These are phyloP conservation scores for Hyperoplus immaculatus DNA, from an alignment of 2,797 vertebrate genomes.

Conservation along the genomic window DNA sequence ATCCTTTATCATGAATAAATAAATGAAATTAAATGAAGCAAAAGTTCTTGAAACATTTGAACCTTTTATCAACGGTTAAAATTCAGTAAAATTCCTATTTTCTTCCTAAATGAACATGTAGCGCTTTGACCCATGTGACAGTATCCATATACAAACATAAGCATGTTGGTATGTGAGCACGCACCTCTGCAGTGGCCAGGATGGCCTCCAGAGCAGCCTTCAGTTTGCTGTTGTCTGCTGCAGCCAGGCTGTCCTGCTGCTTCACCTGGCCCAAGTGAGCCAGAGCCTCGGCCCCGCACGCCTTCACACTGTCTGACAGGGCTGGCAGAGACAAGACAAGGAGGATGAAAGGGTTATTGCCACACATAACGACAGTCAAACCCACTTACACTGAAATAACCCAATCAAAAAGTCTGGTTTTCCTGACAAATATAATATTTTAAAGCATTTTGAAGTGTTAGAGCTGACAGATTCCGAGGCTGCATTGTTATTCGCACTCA, in stretches of 20 bases:
- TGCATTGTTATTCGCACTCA: not conserved
- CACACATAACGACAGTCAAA: not conserved
- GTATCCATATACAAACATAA: not conserved
- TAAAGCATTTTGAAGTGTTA: not conserved
- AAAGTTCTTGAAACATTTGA: not conserved
- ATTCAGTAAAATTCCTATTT: not conserved
- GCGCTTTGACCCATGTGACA: not conserved
- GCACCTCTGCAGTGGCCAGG: slow-evolving; percentile 88
- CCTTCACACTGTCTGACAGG: slow-evolving; percentile 89
- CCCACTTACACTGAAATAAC: not conserved
- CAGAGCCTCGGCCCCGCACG: slow-evolving; percentile 89
- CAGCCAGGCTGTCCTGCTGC: slow-evolving; percentile 72
- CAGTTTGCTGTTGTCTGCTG: slow-evolving; percentile 76
- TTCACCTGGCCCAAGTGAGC: slow-evolving; percentile 88
- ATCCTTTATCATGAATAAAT: no score
- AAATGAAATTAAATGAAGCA: not conserved
- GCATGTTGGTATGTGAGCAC: no score
- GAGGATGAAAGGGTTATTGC: not conserved
- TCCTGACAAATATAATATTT: not conserved
- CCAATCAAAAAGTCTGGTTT: not conserved
- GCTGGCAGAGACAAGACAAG: slow-evolving; percentile 74
- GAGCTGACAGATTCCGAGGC: not conserved
- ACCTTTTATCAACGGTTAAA: not conserved
- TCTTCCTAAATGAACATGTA: not conserved
- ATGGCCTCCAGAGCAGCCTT: slow-evolving; percentile 83